Percentiles rank a stretch among this genome's conserved stretches.
Conservation (phyloP, 2,888 invertebrate genomes). For the Conistra vaccinii region DNA sequence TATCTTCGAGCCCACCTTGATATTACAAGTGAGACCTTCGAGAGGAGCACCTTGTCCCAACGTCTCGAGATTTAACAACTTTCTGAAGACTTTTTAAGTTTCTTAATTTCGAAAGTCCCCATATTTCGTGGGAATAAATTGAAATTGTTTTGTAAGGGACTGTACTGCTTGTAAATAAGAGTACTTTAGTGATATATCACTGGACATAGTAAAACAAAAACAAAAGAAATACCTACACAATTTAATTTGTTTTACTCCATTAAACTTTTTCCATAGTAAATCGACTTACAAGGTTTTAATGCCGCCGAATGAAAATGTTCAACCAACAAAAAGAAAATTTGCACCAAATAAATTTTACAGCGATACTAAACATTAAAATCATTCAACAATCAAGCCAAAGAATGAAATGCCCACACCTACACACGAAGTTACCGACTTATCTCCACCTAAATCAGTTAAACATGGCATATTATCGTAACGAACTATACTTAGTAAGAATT, state of each 20-base stretch:
- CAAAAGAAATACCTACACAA: background rate
- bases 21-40: conserved; percentile 75
- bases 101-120: conserved; percentile 79
- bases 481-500: conserved; percentile 63
- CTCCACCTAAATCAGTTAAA: conserved; percentile 61
- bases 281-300: background rate
- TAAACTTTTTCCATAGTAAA: conserved; percentile 17
- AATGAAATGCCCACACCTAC: conserved; percentile 55
- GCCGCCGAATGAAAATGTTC: background rate
- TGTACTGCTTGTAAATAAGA: conserved; percentile 49
- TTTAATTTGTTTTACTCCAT: conserved; percentile 25
- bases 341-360: conserved; percentile 47
- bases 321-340: conserved; percentile 16
- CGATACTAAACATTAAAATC: conserved; percentile 43
- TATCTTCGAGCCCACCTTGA: conserved; percentile 70
- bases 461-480: conserved; percentile 58
- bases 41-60: conserved; percentile 75
- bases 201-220: conserved; percentile 8
- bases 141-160: conserved; percentile 72
- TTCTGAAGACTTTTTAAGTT: conserved; percentile 80
- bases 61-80: conserved; percentile 80
- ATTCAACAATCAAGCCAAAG: conserved; percentile 44
- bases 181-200: conserved; percentile 41
- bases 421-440: conserved; percentile 58
- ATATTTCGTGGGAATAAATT: conserved; percentile 76